These are phyloP conservation scores for Dipodomys stephensi DNA, from an alignment of 2,113 vertebrate genomes.

Conservation along the genomic window DNA sequence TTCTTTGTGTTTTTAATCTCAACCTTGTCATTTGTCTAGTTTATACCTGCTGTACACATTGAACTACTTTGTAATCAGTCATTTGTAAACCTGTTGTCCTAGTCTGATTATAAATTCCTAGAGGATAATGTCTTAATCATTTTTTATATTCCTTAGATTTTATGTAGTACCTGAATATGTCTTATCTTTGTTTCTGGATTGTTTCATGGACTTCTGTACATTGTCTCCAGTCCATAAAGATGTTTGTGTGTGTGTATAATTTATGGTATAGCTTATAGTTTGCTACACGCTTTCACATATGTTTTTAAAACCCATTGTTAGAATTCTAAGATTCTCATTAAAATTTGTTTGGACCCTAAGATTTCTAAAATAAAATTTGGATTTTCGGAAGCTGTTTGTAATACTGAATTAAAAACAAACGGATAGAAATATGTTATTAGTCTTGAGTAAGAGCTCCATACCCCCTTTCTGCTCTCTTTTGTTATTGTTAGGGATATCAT, in stretches of 20 bases:
- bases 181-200: background rate
- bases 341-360: background rate
- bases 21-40: background rate
- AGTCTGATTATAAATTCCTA: background rate
- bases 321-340: slow-evolving; percentile 3
- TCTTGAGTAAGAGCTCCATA: background rate
- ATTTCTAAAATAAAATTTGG: slow-evolving; percentile 34
- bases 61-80: background rate
- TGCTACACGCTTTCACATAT: background rate
- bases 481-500: background rate
- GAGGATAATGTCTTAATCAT: background rate
- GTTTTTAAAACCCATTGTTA: slow-evolving; percentile 6
- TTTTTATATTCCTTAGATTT: slow-evolving; percentile 4
- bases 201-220: background rate
- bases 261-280: background rate
- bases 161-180: background rate
- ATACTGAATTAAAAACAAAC: background rate
- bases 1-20: background rate
- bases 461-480: background rate
- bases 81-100: slow-evolving; percentile 20
- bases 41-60: background rate
- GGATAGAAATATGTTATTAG: background rate
- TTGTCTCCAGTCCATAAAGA: background rate
- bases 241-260: background rate
- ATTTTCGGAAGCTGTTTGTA: slow-evolving; percentile 25